Conservation (phyloP, 2,888 invertebrate genomes). For the Agonum fuliginosum region DNA sequence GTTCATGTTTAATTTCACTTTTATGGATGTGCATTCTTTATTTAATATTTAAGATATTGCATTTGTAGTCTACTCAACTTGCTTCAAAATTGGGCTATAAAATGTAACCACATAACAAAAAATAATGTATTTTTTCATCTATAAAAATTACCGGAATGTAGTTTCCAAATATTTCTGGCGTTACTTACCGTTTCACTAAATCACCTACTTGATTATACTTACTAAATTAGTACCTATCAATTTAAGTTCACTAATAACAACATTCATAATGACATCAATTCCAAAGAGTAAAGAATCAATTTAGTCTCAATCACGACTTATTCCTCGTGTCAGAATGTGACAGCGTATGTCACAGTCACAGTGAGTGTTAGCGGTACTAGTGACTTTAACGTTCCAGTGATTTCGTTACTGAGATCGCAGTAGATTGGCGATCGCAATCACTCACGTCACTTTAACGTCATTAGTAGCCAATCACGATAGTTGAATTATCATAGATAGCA, state of each 20-base stretch:
- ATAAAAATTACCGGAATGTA: not conserved
- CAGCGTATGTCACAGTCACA: too few species aligned
- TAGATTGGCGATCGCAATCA: constrained; percentile 56
- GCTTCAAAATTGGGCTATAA: too few species aligned
- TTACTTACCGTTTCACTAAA: not conserved
- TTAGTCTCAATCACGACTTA: not conserved
- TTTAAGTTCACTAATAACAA: not conserved
- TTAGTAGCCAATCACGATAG: constrained; percentile 59
- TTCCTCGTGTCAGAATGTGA: too few species aligned
- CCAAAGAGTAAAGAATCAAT: not conserved
- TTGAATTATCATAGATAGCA: constrained; percentile 58
- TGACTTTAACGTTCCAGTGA: constrained; percentile 46
- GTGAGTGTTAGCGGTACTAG: constrained; percentile 14
- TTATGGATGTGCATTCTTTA: too few species aligned
- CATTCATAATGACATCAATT: not conserved
- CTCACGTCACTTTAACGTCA: constrained; percentile 56
- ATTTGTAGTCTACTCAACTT: too few species aligned
- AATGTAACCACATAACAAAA: too few species aligned
- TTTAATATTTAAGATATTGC: too few species aligned
- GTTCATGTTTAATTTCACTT: too few species aligned
- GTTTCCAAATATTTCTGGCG: not conserved
- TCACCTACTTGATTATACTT: not conserved
- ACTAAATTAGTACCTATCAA: not conserved
- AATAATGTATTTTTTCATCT: not conserved
- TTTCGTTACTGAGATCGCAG: constrained; percentile 29